These are phyloP conservation scores for Pantherophis vulpinus DNA, from an alignment of 2,797 vertebrate genomes.

Conservation along the genomic window DNA sequence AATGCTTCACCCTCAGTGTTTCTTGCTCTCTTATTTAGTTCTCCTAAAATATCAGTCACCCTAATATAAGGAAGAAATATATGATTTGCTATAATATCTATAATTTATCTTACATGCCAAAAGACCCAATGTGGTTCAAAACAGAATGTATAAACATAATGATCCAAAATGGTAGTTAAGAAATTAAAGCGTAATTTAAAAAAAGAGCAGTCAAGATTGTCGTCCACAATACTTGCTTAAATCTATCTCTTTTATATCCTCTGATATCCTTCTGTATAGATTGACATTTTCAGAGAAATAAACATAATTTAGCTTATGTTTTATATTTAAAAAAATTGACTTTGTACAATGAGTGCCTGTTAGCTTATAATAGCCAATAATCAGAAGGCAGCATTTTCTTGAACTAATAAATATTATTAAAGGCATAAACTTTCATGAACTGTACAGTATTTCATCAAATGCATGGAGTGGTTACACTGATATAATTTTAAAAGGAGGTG, in stretches of 20 bases:
- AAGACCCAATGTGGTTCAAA: background rate
- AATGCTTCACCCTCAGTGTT: background rate
- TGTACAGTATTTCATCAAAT: background rate
- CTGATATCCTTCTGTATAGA: background rate
- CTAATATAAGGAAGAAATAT: background rate
- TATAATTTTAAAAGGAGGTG: background rate
- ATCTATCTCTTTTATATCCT: background rate
- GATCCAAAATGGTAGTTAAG: background rate
- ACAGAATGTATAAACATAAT: background rate
- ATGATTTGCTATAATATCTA: background rate
- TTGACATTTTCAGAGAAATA: background rate
- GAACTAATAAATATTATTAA: background rate
- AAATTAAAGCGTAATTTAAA: background rate
- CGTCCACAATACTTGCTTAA: background rate
- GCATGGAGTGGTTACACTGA: background rate
- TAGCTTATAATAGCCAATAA: background rate
- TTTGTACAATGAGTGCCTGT: background rate
- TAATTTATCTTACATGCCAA: background rate
- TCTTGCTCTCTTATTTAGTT: background rate
- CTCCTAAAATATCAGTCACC: background rate
- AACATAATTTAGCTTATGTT: background rate
- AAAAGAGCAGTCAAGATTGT: background rate
- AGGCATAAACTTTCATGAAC: background rate
- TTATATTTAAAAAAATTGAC: background rate
- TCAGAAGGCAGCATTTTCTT: background rate